phyloP scores from a whole-genome alignment of 2,113 vertebrate genomes.

The Oryzias celebensis region DNA sequence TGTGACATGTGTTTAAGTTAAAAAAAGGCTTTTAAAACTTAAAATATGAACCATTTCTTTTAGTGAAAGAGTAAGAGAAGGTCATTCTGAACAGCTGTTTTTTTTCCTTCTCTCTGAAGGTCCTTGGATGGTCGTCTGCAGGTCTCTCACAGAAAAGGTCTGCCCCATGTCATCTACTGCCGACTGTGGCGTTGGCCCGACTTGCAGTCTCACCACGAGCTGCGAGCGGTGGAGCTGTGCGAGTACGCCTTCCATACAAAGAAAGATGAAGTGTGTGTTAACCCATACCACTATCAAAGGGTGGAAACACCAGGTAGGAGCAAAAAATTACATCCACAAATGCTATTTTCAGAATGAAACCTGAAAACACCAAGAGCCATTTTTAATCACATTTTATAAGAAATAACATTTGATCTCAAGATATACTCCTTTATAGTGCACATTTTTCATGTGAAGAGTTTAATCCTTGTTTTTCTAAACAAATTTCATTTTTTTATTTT shows the following conservation, averaged over 20 bases:
- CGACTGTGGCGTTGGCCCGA: conserved; percentile 98
- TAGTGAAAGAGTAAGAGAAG: too few species aligned
- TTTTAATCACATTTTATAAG: too few species aligned
- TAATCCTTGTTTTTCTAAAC: too few species aligned
- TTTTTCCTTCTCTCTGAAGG: conserved; percentile 60
- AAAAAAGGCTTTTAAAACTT: too few species aligned
- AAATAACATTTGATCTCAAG: too few species aligned
- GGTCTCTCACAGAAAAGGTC: conserved; percentile 95
- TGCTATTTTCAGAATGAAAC: background rate
- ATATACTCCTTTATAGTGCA: too few species aligned
- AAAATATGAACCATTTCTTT: too few species aligned
- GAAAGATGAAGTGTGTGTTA: conserved; percentile 98
- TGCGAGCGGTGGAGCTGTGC: conserved; percentile 95
- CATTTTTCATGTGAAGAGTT: too few species aligned
- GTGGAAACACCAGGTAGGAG: conserved; percentile 93
- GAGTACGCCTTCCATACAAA: conserved; percentile 98
- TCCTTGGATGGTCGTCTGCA: conserved; percentile 96
- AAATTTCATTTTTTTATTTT: too few species aligned
- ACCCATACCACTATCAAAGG: conserved; percentile 97
- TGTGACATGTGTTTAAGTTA: too few species aligned
- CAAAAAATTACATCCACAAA: background rate
- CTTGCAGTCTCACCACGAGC: conserved; percentile 97
- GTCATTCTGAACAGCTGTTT: background rate
- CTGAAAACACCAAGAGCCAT: too few species aligned
- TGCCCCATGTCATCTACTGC: conserved; percentile 98